Conservation (phyloP, 1,140 invertebrate species). For the Magallana angulata region DNA sequence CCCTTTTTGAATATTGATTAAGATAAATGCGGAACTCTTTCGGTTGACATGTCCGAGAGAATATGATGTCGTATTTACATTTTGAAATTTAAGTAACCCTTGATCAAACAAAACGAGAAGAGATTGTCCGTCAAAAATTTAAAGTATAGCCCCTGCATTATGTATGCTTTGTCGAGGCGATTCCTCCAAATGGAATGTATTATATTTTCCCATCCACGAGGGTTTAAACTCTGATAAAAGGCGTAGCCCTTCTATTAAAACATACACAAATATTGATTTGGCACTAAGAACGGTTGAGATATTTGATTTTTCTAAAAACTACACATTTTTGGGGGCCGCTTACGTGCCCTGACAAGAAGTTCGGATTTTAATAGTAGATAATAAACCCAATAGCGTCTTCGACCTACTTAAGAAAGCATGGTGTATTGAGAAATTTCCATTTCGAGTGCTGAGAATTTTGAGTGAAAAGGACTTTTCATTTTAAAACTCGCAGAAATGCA, state of each 20-base stretch:
- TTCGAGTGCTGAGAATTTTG: background rate
- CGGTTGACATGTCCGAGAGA: background rate
- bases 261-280: slow-evolving; percentile 38
- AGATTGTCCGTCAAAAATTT: slow-evolving; percentile 31
- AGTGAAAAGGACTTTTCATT: background rate
- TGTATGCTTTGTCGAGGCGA: background rate
- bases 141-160: background rate
- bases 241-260: slow-evolving; percentile 22
- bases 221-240: slow-evolving; percentile 1
- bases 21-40: slow-evolving; percentile 1
- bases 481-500: background rate
- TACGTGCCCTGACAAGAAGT: background rate
- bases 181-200: slow-evolving; percentile 20
- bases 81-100: slow-evolving; percentile 34
- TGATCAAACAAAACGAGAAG: slow-evolving; percentile 11
- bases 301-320: slow-evolving; percentile 17
- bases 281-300: background rate
- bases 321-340: background rate
- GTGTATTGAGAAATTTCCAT: background rate
- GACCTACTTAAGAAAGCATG: background rate
- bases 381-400: background rate
- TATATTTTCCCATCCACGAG: slow-evolving; percentile 6
- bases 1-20: slow-evolving; percentile 31
- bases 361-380: background rate
- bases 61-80: slow-evolving; percentile 10